Evolutionary conservation across 2,797 vertebrate species (phyloP).

Genomic region (Acipenser transmontanus): DNA sequence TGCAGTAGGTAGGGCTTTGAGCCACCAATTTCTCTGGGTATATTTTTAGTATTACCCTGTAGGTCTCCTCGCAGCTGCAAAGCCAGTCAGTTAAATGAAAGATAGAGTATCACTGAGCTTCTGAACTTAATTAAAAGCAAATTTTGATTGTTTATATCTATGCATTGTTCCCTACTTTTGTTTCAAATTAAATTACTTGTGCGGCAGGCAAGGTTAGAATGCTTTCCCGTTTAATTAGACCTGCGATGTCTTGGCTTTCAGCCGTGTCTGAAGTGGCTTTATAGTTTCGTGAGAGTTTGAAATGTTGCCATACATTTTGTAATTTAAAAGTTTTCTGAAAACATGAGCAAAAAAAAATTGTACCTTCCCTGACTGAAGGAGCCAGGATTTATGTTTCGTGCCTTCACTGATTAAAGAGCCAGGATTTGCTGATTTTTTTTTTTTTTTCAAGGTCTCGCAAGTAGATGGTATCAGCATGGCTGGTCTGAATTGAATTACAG

Average conservation of each 20-base stretch:
- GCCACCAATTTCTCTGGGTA: neutral
- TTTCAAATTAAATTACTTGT: slow-evolving; percentile 7
- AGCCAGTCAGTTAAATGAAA: slow-evolving; percentile 1
- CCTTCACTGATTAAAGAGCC: neutral
- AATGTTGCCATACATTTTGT: neutral
- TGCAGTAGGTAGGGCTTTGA: slow-evolving; percentile 14
- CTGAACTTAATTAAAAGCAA: slow-evolving; percentile 10
- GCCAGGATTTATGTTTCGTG: no score
- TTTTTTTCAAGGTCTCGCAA: neutral
- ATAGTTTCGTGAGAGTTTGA: neutral
- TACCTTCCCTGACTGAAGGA: neutral
- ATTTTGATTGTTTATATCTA: slow-evolving; percentile 9
- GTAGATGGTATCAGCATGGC: no score
- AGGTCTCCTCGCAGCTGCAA: slow-evolving; percentile 3
- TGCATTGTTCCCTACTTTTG: slow-evolving; percentile 2
- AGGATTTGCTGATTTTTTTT: neutral
- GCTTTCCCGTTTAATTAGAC: slow-evolving; percentile 1
- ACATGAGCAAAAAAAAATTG: slow-evolving; percentile 1
- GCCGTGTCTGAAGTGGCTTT: neutral
- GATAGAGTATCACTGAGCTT: slow-evolving; percentile 1
- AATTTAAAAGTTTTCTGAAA: neutral
- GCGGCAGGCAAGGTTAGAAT: neutral
- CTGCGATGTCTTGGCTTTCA: neutral
- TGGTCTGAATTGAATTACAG: no score
- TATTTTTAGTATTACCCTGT: slow-evolving; percentile 4